Percentiles rank a stretch among this genome's conserved stretches.
phyloP scores from a whole-genome alignment of 1,140 invertebrate species.

The Drosophila truncata region DNA sequence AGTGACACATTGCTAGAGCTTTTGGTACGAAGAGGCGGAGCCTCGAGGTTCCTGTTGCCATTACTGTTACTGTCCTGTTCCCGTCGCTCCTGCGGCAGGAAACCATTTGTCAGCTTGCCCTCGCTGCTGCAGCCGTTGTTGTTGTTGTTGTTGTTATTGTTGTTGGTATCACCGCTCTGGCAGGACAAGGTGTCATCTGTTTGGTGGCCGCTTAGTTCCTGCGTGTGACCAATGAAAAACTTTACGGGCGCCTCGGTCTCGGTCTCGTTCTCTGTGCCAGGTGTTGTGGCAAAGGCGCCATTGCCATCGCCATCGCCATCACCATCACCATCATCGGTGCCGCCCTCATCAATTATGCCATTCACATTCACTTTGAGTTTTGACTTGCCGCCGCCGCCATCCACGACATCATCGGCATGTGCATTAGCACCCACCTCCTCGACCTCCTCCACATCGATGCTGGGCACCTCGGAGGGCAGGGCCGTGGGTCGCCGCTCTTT shows the following conservation, averaged over 20 bases:
- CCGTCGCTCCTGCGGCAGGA: constrained; percentile 54
- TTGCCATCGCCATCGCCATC: no score
- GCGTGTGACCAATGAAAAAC: constrained; percentile 82
- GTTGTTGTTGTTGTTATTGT: constrained; percentile 49
- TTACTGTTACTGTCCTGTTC: constrained; percentile 14
- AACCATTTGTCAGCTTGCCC: constrained; percentile 58
- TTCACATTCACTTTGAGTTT: constrained; percentile 76
- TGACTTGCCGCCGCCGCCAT: constrained; percentile 49
- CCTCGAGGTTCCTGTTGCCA: constrained; percentile 7
- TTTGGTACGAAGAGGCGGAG: constrained; percentile 43
- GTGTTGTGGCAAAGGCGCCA: constrained; percentile 35
- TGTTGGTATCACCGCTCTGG: constrained; percentile 68
- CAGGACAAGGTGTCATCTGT: constrained; percentile 73
- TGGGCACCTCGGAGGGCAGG: constrained; percentile 70
- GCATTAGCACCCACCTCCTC: constrained; percentile 10
- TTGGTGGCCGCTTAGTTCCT: constrained; percentile 63
- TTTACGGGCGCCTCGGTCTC: constrained; percentile 64
- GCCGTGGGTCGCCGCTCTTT: constrained; percentile 80
- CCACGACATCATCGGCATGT: constrained; percentile 17
- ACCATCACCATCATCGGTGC: constrained; percentile 35
- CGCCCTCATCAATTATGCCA: constrained; percentile 77
- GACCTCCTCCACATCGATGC: constrained; percentile 39
- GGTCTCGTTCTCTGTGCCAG: constrained; percentile 33
- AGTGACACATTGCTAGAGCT: constrained; percentile 71
- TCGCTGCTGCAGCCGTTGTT: constrained; percentile 10